Percentiles rank a stretch among this genome's conserved stretches.
Evolutionary conservation across 2,797 vertebrate genomes (phyloP).

Genomic region (Platalea minor): DNA sequence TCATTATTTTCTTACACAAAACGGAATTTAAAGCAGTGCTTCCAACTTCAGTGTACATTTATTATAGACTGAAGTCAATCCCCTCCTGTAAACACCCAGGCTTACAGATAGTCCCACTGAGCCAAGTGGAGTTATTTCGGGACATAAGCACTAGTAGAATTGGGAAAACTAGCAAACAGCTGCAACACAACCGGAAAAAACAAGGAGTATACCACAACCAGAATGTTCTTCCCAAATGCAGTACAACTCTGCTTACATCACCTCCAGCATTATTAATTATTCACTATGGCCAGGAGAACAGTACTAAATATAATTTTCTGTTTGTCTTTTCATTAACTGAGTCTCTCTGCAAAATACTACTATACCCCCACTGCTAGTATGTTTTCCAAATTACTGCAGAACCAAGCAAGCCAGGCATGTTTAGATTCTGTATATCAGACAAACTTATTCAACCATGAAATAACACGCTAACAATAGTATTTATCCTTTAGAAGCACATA

Average conservation of each 20-base stretch:
- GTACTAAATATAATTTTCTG: conserved; percentile 22
- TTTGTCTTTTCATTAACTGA: neutral
- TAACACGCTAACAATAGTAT: neutral
- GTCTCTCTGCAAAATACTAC: neutral
- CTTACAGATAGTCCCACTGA: neutral
- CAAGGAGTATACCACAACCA: conserved; percentile 8
- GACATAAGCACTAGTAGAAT: neutral
- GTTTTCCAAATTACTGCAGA: neutral
- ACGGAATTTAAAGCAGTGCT: neutral
- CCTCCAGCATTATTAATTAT: conserved; percentile 47
- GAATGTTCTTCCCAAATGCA: conserved; percentile 45
- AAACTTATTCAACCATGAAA: neutral
- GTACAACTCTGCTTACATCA: conserved; percentile 41
- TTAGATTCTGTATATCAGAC: neutral
- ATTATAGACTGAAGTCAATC: neutral
- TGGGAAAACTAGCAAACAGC: conserved; percentile 16
- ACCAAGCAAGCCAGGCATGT: neutral
- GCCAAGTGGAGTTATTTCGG: neutral
- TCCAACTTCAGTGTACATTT: neutral
- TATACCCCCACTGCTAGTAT: neutral
- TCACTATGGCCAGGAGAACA: neutral
- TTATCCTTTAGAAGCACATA: neutral
- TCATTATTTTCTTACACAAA: neutral
- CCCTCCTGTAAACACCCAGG: neutral
- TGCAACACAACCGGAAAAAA: neutral